Conservation (phyloP, 64 coral and sea anemone genomes). For the Orbicella faveolata region DNA sequence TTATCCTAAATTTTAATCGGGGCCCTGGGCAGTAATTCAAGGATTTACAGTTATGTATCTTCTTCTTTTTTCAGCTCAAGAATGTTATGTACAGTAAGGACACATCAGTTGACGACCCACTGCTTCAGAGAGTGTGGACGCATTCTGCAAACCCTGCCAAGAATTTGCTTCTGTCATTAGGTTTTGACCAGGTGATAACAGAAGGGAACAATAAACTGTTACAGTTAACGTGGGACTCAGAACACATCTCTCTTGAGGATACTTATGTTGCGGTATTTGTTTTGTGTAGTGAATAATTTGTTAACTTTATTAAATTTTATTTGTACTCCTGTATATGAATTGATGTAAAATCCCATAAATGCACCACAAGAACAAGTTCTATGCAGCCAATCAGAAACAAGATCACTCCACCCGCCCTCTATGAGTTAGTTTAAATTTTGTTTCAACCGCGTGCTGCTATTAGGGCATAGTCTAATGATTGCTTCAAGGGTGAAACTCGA, state of each 20-base stretch:
- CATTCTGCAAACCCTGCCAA: constrained; percentile 79
- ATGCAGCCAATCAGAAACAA: too few relatives aligned
- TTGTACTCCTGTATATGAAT: too few relatives aligned
- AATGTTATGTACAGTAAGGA: constrained; percentile 65
- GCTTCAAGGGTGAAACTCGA: too few relatives aligned
- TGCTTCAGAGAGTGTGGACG: constrained; percentile 66
- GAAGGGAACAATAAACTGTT: constrained; percentile 52
- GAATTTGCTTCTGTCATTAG: constrained; percentile 61
- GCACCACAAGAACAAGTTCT: too few relatives aligned
- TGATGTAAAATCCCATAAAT: too few relatives aligned
- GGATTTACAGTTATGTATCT: background rate
- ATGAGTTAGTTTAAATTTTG: too few relatives aligned
- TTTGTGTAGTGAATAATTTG: constrained; percentile 4
- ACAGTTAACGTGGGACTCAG: constrained; percentile 42
- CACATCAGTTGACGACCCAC: constrained; percentile 52
- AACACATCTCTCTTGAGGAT: constrained; percentile 66
- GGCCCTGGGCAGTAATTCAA: too few relatives aligned
- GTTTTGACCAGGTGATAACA: constrained; percentile 45
- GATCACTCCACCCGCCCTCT: too few relatives aligned
- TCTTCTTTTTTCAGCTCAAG: constrained; percentile 47
- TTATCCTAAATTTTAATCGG: too few relatives aligned
- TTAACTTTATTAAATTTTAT: too few relatives aligned
- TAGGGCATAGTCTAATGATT: too few relatives aligned
- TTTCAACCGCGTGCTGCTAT: too few relatives aligned
- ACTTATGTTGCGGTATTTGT: constrained; percentile 86